A percentile compares a stretch with the other conserved stretches of the same genome.
Evolutionary conservation across 2,888 invertebrate species (phyloP).

Genomic region (Noctua janthina): DNA sequence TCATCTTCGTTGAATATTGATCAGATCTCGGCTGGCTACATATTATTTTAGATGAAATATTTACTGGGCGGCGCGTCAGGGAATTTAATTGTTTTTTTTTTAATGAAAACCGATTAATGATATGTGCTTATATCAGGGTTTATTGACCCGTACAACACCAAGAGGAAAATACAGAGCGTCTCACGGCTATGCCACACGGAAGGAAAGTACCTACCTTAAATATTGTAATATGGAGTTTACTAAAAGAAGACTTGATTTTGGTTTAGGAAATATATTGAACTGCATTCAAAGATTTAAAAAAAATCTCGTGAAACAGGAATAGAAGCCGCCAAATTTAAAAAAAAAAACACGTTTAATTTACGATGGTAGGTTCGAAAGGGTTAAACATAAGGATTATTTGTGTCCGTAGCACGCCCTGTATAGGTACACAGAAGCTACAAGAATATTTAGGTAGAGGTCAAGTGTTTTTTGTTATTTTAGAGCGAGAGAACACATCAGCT

Average conservation of each 20-base stretch:
- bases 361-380: not conserved
- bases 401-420: not conserved
- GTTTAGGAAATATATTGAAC: constrained; percentile 1
- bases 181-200: not conserved
- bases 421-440: constrained; percentile 1
- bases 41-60: constrained; percentile 33
- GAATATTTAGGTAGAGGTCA: constrained; percentile 18
- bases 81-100: constrained; percentile 16
- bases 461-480: not conserved
- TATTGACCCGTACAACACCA: not conserved
- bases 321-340: not conserved
- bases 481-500: constrained; percentile 25
- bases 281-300: not conserved
- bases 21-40: constrained; percentile 67
- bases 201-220: not conserved
- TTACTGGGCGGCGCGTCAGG: constrained; percentile 9
- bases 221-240: too few species aligned
- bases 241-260: not conserved
- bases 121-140: constrained; percentile 4
- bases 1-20: constrained; percentile 57
- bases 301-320: not conserved
- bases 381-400: not conserved
- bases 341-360: not conserved
- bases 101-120: not conserved
- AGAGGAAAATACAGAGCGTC: constrained; percentile 4